Percentiles rank a stretch among this genome's conserved stretches.
These are phyloP conservation scores for Saguinus imperator DNA, from an alignment of 2,113 vertebrate genomes.

Conservation along the genomic window DNA sequence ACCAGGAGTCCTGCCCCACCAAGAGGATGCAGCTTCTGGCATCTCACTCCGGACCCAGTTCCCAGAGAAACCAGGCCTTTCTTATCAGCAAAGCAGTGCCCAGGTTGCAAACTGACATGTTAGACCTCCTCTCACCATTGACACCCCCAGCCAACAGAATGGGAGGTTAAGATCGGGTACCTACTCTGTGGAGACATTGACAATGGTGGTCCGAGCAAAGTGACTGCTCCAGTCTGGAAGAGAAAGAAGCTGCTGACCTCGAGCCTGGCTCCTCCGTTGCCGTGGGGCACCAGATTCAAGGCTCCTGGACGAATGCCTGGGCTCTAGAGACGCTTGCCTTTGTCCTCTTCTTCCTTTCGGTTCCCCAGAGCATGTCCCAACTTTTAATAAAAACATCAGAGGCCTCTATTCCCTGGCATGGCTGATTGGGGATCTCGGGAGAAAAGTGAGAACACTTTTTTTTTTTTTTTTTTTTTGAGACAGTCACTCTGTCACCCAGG, in stretches of 20 bases:
- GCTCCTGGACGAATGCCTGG: neutral
- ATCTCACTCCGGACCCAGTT: neutral
- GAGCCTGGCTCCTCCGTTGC: neutral
- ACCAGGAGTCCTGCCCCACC: neutral
- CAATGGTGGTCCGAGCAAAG: conserved; percentile 96
- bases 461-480: neutral
- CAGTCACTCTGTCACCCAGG: too few species aligned
- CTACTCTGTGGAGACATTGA: conserved; percentile 94
- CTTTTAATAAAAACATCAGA: neutral
- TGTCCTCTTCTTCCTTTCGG: neutral
- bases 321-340: neutral
- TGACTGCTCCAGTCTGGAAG: conserved; percentile 91
- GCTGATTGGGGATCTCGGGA: rapidly evolving
- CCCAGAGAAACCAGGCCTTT: neutral
- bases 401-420: neutral
- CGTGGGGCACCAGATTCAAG: neutral
- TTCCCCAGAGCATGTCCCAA: neutral
- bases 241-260: conserved; percentile 64
- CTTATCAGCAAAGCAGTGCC: neutral
- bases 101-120: rapidly evolving
- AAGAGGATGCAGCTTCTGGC: neutral
- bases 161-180: conserved; percentile 73
- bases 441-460: neutral
- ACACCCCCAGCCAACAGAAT: neutral
- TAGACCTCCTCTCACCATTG: neutral